phyloP scores from a whole-genome alignment of 2,113 vertebrate species.

The Xenopus laevis region DNA sequence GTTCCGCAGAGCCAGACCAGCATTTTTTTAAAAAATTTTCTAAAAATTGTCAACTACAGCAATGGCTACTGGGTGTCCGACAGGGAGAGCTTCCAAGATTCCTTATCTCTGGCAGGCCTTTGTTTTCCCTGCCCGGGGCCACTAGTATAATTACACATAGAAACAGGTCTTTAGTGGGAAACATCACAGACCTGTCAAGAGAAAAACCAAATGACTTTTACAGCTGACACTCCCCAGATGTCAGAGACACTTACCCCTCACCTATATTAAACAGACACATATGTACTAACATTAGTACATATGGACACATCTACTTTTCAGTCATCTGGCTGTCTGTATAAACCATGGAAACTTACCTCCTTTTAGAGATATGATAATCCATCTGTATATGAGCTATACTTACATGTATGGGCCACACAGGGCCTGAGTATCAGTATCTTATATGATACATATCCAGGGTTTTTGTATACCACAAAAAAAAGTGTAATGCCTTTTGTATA shows the following conservation, averaged over 20 bases:
- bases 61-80: background rate
- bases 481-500: too few relatives aligned
- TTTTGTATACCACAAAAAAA: too few relatives aligned
- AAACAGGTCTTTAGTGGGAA: slow-evolving; percentile 45
- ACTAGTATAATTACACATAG: slow-evolving; percentile 41
- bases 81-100: slow-evolving; percentile 21
- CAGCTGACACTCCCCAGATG: slow-evolving; percentile 31
- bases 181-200: slow-evolving; percentile 42
- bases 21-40: too few relatives aligned
- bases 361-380: too few relatives aligned
- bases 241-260: background rate
- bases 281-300: background rate
- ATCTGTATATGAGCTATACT: too few relatives aligned
- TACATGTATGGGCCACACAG: too few relatives aligned
- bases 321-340: too few relatives aligned
- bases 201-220: slow-evolving; percentile 18
- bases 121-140: slow-evolving; percentile 33
- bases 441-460: too few relatives aligned
- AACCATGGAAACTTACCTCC: too few relatives aligned
- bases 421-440: too few relatives aligned
- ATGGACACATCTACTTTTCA: too few relatives aligned
- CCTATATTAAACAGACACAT: background rate
- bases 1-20: too few relatives aligned
- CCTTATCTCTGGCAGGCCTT: slow-evolving; percentile 28
- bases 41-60: background rate